Evolutionary conservation across 1,140 invertebrate genomes (phyloP), one percentile per base, ranked within the genome.

Genomic region (Aphelinus atriplicis): DNA sequence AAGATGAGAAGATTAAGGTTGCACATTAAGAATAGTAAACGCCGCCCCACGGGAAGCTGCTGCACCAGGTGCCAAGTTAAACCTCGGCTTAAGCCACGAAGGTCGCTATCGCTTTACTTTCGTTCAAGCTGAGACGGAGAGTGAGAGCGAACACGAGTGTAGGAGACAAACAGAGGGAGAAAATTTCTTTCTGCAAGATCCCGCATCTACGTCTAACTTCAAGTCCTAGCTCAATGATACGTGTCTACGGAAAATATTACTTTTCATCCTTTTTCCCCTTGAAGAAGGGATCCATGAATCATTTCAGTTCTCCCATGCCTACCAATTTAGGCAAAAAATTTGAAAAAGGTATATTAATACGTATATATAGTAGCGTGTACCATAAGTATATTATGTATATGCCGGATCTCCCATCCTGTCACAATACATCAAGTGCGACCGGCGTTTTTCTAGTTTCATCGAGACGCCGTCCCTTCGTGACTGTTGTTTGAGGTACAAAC

Each of bases 11-110:
- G 70, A 76, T 76, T 76, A 76, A 42, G 68, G 7, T 26, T 50
- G 46, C 70, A 43, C 70, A 68, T 72, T 72, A 72, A 69, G 75
- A 76, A 76, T 71, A 71, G 61, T 65, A 65, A 76, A 76, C 62
- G 43, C 51, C 47, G 69, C 67, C 75, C 58, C 68, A 56, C 48
- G 56, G 75, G 75, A 69, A 69, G 60, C 6, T 71, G 26, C 26
- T 26, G 64, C 58, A 72, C 58, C 75, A 76, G 75, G 75, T 76
- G 75, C 58, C 3, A 58, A 76, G 75, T 71, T 76, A 72, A 72
- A 76, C 53, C 64, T 51, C 3, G 60, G 75, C 64, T 76, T 76
- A 76, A 67, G 63, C 42, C 48, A 2, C 10, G 66, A 43, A 64
- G 53, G 45, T 63, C 7, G 47, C 60, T 50, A n/a, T 50, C 5